Evolutionary conservation across 2,113 vertebrate species (phyloP), one percentile per base, ranked within the genome.

Genomic region (Addax nasomaculatus): DNA sequence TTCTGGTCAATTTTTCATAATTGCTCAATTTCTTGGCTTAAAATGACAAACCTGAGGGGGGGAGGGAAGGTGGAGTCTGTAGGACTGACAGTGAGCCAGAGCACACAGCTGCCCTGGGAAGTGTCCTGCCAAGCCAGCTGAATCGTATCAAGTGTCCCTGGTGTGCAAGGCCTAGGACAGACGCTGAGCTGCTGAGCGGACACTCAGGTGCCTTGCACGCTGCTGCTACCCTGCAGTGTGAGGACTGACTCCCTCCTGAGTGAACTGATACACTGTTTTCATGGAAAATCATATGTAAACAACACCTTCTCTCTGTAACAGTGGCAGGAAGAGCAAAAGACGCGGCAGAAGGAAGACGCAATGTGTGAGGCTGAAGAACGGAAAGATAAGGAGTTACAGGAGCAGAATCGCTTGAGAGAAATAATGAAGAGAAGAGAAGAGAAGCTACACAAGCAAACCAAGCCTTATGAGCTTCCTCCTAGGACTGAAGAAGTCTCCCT

Each of bases 371-470:
- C 80, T 30, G 27, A 97, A 83, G 84, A 93, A 36, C 14, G 0
- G 51, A 47, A 96, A 90, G 55, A 97, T 30, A 96, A 98, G 78
- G 39, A 98, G 43, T 87, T 80, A 85, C 23, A 89, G 36, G 81
- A 97, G 33, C 36, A 97, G 85, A 53, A 92, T 0, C 43, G 51
- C 60, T 98, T 97, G 25, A 96, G 36, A 64, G 78, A 98, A 97
- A 84, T 94, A 81, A 97, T 97, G 92, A 98, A 97, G 93, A 98
- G 27, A 92, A 86, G 93, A 96, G 60, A 96, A 83, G 97, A 98
- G 76, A 98, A 97, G 43, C 27, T 98, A 36, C 89, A 80, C 6
- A 98, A 97, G 88, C 97, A 97, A 95, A 98, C 95, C 11, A 98
- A 98, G 58, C 83, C 96, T 2, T 98, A 87, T 29, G 93, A 98